Evolutionary conservation across 2,888 invertebrate species (phyloP), one percentile per base, ranked within the genome.

Genomic region (Falcaria lacertinaria): DNA sequence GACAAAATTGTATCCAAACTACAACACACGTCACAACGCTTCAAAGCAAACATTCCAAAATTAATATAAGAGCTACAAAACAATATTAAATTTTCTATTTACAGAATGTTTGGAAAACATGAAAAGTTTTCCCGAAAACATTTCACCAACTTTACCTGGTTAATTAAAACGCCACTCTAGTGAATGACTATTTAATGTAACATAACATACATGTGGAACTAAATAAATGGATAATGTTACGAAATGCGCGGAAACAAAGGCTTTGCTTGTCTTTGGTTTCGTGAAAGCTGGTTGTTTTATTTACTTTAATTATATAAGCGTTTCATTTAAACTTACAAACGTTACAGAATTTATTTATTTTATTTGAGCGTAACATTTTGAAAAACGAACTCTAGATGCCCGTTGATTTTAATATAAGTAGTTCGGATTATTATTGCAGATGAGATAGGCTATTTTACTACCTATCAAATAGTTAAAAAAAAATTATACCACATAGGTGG

Each of bases 111-210:
- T 50, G 35, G 22, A 33, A 54, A 57, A 57, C 47, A 46, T 36
- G 36, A 36, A 14, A 35, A 34, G 11, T 15, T 15, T 15, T 34
- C 34, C 3, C 1, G 15, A 15, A 15, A 34, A 43, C 61, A 61
- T 66, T 63, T 59, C 63, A 63, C 73, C 68, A 60, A 66, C 60
- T 65, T 61, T 56, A 57, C 56, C 53, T 42, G 55, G 56, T 65
- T 69, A 72, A 72, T 71, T 37, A 68, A 71, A 70, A 70, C 47
- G 82, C 74, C 80, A 78, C 69, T 77, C 77, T 61, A 57, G 54
- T 50, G 43, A 36, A 48, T 51, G 53, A 54, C 52, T 58, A 52
- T 65, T 66, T 70, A 57, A 64, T 45, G 49, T 44, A 44, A 57
- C 60, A 60, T 51, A 44, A 57, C 60, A 60, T 51, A 54, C 59